phyloP scores from a whole-genome alignment of 2,888 invertebrate species.

The Isoperla grammatica region DNA sequence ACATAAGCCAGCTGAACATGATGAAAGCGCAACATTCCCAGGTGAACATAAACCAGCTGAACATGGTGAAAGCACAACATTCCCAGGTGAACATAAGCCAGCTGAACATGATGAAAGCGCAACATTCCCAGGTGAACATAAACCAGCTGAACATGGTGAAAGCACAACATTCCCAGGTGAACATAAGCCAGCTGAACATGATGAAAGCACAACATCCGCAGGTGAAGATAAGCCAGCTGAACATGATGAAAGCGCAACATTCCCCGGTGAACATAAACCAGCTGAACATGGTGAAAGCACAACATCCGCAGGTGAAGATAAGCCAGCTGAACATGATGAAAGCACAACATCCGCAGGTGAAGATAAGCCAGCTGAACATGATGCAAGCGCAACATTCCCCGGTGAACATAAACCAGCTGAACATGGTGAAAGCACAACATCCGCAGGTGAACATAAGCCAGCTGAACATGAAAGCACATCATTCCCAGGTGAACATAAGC shows the following conservation, averaged over 20 bases:
- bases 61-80: conserved; percentile 16
- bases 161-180: conserved; percentile 20
- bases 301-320: conserved; percentile 4
- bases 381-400: neutral
- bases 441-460: conserved; percentile 19
- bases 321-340: neutral
- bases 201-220: conserved; percentile 9
- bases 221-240: conserved; percentile 9
- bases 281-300: conserved; percentile 18
- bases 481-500: conserved; percentile 23
- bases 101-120: conserved; percentile 20
- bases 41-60: too few species aligned
- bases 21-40: too few species aligned
- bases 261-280: conserved; percentile 3
- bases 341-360: too few species aligned
- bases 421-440: conserved; percentile 2
- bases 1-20: neutral
- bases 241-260: neutral
- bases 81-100: conserved; percentile 27
- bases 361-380: conserved; percentile 1
- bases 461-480: conserved; percentile 8
- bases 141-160: conserved; percentile 32
- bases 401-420: too few species aligned
- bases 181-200: conserved; percentile 13
- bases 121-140: conserved; percentile 31